Evolutionary conservation across 2,888 invertebrate species (phyloP).

Genomic region (Drosophila lacicola): DNA sequence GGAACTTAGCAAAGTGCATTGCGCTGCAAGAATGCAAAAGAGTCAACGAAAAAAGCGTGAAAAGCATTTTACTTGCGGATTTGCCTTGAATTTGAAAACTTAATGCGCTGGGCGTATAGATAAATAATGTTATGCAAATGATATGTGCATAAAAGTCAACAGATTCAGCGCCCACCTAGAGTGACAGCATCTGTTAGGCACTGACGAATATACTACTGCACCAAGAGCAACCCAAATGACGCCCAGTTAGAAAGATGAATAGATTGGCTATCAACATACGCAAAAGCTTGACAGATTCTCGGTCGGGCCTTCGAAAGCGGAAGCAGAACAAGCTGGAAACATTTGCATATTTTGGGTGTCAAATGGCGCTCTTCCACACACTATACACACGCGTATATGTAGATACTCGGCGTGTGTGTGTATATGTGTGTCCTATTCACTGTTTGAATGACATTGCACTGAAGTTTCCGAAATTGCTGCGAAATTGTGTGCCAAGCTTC

Average conservation of each 20-base stretch:
- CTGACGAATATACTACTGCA: conserved; percentile 28
- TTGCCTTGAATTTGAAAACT: conserved; percentile 69
- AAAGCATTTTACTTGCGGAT: conserved; percentile 73
- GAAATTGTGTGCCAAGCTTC: conserved; percentile 46
- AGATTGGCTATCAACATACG: conserved; percentile 80
- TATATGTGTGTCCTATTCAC: conserved; percentile 42
- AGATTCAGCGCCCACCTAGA: conserved; percentile 47
- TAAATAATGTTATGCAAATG: conserved; percentile 83
- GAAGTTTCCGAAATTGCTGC: conserved; percentile 57
- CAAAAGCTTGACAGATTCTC: conserved; percentile 71
- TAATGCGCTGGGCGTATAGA: conserved; percentile 63
- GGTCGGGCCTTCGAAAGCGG: conserved; percentile 12
- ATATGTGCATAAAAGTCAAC: conserved; percentile 82
- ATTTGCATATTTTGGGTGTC: conserved; percentile 65
- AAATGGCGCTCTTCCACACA: conserved; percentile 34
- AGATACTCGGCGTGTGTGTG: conserved; percentile 13
- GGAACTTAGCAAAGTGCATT: conserved; percentile 57
- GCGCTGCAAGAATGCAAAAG: conserved; percentile 49
- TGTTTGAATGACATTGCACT: conserved; percentile 66
- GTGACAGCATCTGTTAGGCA: not conserved
- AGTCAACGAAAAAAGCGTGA: conserved; percentile 59
- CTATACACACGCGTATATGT: conserved; percentile 10
- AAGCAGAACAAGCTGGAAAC: conserved; percentile 24
- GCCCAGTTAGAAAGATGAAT: conserved; percentile 76
- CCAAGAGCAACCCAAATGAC: conserved; percentile 42